Evolutionary conservation across 1,140 invertebrate species (phyloP).

Genomic region (Rhyacophila brunnea): DNA sequence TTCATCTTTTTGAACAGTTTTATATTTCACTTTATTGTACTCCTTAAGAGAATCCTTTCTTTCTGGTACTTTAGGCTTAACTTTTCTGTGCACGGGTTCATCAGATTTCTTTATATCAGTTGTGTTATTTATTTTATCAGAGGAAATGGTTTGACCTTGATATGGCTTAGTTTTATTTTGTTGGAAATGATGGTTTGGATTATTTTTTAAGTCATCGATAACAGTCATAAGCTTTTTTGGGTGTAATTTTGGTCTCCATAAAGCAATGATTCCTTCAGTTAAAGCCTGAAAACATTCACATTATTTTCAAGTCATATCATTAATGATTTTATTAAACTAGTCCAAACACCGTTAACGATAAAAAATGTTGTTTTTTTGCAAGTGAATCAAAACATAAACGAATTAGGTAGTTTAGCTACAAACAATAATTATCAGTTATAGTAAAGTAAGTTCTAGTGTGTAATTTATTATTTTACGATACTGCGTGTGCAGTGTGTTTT

Average conservation of each 20-base stretch:
- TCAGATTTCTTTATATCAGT: too few species aligned
- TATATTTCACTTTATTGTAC: constrained; percentile 2
- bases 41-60: constrained; percentile 24
- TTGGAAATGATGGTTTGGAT: constrained; percentile 41
- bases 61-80: constrained; percentile 23
- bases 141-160: neutral
- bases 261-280: constrained; percentile 45
- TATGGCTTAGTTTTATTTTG: neutral
- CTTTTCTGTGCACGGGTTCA: neutral
- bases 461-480: too few species aligned
- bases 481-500: too few species aligned
- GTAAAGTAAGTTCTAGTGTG: too few species aligned
- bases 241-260: constrained; percentile 45
- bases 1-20: constrained; percentile 36
- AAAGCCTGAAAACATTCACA: constrained; percentile 39
- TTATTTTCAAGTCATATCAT: too few species aligned
- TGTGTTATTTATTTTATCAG: neutral
- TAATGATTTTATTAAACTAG: too few species aligned
- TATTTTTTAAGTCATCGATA: constrained; percentile 42
- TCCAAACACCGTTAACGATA: too few species aligned
- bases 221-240: constrained; percentile 45
- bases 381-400: too few species aligned
- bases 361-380: too few species aligned
- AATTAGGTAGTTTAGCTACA: too few species aligned
- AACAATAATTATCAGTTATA: too few species aligned